Evolutionary conservation across 2,113 vertebrate species (phyloP), one percentile per base, ranked within the genome.

Genomic region (Triplophysa tibetana): DNA sequence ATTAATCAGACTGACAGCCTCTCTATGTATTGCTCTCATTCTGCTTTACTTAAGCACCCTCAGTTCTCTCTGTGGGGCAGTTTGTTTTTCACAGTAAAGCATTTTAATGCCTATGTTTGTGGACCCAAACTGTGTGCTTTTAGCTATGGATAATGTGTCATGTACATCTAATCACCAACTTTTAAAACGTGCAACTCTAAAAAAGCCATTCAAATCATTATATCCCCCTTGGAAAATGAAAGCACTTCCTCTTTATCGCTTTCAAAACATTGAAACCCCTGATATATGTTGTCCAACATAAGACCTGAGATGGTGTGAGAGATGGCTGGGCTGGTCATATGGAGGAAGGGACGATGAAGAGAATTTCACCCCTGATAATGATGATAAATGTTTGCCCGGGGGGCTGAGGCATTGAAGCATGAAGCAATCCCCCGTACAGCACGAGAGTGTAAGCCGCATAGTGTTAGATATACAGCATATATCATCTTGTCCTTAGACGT

Each of bases 351-450:
- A 65, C 1, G 26, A 48, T 38, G 73, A 19, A 54, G 60, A 8
- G 75, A 83, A 80, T 73, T 58, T 75, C 52, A 24, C 63, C 72
- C 62, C 85, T 84, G 70, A 82, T 87, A 91, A 92, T 89, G 82
- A 90, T 88, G 89, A 90, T 88, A 80, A 90, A 91, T 90, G 85
- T 86, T 89, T 81, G 80, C 81, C 77, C 84, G 79, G 88, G 86
- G 85, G 76, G 63, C 81, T 70, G 23, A 82, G 73, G 80, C 84
- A 66, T 74, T 88, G 85, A 85, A 77, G 86, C 83, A 73, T 90
- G 84, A 83, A 86, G 84, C 83, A 77, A 75, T 60, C 68, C 87
- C 77, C 80, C 78, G 33, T 74, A 62, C 85, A 77, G 82, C 41
- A 69, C 19, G 10, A 58, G 8, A 76, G 69, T 43, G 16, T 29